Conservation (phyloP, 2,113 vertebrate genomes). For the Puma concolor region DNA sequence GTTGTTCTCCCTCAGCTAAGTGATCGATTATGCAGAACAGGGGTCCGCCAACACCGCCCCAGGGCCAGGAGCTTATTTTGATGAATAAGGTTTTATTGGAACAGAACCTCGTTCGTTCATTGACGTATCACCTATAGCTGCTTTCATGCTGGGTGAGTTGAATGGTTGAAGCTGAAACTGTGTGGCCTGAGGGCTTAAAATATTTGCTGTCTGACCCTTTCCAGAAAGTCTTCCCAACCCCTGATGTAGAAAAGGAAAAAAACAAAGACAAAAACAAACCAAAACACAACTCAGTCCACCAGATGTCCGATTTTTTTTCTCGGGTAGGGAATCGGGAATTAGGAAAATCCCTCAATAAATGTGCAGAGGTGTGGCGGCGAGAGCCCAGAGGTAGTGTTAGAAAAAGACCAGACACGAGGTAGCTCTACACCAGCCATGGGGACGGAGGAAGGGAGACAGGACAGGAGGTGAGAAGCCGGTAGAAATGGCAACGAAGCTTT, state of each 20-base stretch:
- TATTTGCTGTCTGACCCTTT: neutral
- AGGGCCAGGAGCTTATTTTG: neutral
- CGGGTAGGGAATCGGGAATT: neutral
- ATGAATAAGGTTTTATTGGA: neutral
- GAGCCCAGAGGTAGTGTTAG: neutral
- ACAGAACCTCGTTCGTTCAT: fast-evolving
- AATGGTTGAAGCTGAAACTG: neutral
- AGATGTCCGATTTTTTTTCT: neutral
- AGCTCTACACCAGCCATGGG: fast-evolving
- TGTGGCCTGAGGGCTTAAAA: neutral
- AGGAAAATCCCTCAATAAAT: neutral
- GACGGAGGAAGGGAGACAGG: fast-evolving
- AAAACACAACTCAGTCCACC: no score
- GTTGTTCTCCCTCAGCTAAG: neutral
- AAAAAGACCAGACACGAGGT: neutral
- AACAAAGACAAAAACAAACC: neutral
- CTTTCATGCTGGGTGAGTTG: neutral
- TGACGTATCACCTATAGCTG: neutral
- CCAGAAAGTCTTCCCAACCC: neutral
- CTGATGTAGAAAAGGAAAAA: neutral
- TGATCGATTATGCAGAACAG: neutral
- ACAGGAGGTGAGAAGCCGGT: neutral
- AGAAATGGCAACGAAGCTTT: neutral
- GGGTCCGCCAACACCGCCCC: neutral
- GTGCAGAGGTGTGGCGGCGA: fast-evolving